Conservation (phyloP, 35 echinoderm and acorn worm species). For the Holothuria glaberrima region DNA sequence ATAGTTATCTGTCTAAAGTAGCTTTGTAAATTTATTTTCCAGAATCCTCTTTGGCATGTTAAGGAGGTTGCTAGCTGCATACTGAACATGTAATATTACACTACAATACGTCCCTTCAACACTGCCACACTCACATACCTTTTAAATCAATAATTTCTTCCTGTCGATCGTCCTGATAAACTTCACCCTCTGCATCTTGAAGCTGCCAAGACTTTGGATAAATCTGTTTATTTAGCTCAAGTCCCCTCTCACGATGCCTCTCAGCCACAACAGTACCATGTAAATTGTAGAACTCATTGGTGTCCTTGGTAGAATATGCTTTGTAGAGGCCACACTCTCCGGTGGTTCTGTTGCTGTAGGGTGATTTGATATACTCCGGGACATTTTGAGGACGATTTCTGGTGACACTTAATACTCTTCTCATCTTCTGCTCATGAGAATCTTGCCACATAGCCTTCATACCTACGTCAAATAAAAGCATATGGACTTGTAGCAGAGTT, state of each 20-base stretch:
- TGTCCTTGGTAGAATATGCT: conserved; percentile 32
- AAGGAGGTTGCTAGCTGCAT: too few species aligned
- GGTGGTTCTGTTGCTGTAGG: conserved; percentile 23
- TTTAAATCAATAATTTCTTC: conserved; percentile 35
- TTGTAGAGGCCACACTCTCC: conserved; percentile 28
- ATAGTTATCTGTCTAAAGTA: too few species aligned
- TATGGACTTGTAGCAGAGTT: neutral
- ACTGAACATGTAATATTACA: too few species aligned
- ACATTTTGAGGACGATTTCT: conserved; percentile 19
- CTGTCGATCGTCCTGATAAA: neutral
- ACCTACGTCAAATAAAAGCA: neutral
- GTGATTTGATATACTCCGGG: conserved; percentile 26
- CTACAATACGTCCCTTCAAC: too few species aligned
- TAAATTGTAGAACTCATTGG: conserved; percentile 24
- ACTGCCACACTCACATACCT: neutral
- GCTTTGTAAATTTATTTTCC: too few species aligned
- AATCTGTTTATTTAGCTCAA: conserved; percentile 11
- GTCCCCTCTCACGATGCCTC: neutral
- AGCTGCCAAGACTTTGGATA: conserved; percentile 52
- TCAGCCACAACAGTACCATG: conserved; percentile 11
- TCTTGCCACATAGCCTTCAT: conserved; percentile 43
- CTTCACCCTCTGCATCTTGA: neutral
- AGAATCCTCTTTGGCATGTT: too few species aligned
- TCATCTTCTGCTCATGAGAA: conserved; percentile 16
- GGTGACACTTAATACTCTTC: conserved; percentile 29